A percentile compares a stretch with the other conserved stretches of the same genome.
Evolutionary conservation across 2,797 vertebrate genomes (phyloP).

Genomic region (Aythya fuligula): DNA sequence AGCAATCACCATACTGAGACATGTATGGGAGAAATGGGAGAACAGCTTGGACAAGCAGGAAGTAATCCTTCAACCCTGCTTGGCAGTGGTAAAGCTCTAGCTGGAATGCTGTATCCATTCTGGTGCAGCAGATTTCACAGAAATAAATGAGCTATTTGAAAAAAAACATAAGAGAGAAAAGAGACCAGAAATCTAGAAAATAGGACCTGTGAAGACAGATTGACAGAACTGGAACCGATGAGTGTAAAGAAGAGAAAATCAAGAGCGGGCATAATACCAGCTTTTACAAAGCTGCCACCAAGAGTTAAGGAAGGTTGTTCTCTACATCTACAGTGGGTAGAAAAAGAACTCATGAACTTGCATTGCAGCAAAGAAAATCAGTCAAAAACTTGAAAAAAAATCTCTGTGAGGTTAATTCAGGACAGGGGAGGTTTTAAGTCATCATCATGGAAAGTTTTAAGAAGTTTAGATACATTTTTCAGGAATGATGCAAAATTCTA

Average conservation of each 20-base stretch:
- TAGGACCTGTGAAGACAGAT: slow-evolving; percentile 8
- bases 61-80: slow-evolving; percentile 1
- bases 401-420: not conserved
- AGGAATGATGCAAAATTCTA: not conserved
- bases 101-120: slow-evolving; percentile 31
- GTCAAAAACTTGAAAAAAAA: not conserved
- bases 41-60: slow-evolving; percentile 22
- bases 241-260: slow-evolving; percentile 31
- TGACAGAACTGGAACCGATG: slow-evolving; percentile 18
- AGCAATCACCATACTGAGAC: not conserved
- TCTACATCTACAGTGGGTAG: not conserved
- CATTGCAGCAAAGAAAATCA: not conserved
- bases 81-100: slow-evolving; percentile 12
- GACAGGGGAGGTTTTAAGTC: not conserved
- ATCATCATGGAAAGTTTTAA: not conserved
- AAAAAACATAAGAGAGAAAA: not conserved
- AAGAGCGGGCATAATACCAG: not conserved
- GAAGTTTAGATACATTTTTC: not conserved
- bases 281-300: not conserved
- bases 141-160: slow-evolving; percentile 35
- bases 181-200: slow-evolving; percentile 49
- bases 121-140: slow-evolving; percentile 55
- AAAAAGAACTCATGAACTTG: not conserved
- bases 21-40: not conserved
- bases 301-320: not conserved